Evolutionary conservation across 1,140 invertebrate species (phyloP).

Genomic region (Chymomyza costata): DNA sequence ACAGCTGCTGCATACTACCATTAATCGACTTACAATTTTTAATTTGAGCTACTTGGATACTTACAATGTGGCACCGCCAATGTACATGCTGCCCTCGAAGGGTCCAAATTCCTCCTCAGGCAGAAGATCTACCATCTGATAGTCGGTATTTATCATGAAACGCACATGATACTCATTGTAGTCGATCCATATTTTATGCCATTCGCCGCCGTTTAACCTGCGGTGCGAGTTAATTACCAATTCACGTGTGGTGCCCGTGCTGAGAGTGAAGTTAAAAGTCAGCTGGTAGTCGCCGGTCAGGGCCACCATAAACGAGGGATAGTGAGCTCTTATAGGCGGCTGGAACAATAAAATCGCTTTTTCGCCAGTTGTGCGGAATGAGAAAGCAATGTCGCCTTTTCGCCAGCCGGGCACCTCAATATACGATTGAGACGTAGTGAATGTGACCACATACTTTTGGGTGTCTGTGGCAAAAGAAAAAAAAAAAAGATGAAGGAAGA

Average conservation of each 20-base stretch:
- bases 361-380: constrained; percentile 92
- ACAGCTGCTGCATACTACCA: constrained; percentile 33
- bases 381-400: constrained; percentile 93
- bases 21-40: no score
- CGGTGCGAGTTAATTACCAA: constrained; percentile 87
- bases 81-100: constrained; percentile 94
- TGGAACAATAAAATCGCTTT: constrained; percentile 93
- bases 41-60: no score
- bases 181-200: constrained; percentile 97
- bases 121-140: constrained; percentile 88
- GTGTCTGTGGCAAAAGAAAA: constrained; percentile 80
- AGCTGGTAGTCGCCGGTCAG: constrained; percentile 89
- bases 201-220: constrained; percentile 91
- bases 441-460: constrained; percentile 93
- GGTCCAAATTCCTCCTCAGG: constrained; percentile 92
- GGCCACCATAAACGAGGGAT: constrained; percentile 93
- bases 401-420: constrained; percentile 94
- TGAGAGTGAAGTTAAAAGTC: constrained; percentile 93
- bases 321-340: constrained; percentile 89
- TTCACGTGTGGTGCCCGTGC: constrained; percentile 86
- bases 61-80: constrained; percentile 92
- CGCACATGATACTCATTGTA: constrained; percentile 95
- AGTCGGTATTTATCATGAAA: constrained; percentile 93
- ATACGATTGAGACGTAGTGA: constrained; percentile 93
- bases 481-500: constrained; percentile 8